phyloP scores from a whole-genome alignment of 2,113 vertebrate species.

The Gnathonemus echidnorhynchus region DNA sequence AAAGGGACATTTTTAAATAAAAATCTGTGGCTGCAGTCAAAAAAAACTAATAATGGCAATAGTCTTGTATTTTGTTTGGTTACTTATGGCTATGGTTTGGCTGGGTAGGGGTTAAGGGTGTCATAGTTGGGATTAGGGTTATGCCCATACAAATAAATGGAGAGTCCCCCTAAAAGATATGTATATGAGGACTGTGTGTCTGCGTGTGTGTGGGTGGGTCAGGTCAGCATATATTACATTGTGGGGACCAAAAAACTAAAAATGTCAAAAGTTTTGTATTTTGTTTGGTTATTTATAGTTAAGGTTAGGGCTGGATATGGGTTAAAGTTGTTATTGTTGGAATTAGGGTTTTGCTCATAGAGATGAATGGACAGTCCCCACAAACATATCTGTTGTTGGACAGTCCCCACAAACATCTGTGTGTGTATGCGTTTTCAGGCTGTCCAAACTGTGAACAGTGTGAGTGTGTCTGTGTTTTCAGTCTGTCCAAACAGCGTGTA shows the following conservation, averaged over 20 bases:
- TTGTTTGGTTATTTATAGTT: too few species aligned
- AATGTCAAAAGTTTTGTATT: neutral
- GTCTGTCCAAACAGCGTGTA: neutral
- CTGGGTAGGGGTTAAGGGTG: too few species aligned
- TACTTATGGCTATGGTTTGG: too few species aligned
- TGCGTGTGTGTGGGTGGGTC: too few species aligned
- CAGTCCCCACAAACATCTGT: neutral
- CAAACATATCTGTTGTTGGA: neutral
- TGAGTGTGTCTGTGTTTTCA: neutral
- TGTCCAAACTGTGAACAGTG: too few species aligned
- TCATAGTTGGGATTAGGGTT: too few species aligned
- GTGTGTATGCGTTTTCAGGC: neutral
- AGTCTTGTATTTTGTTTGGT: neutral
- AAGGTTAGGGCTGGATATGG: too few species aligned
- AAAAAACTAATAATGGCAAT: neutral
- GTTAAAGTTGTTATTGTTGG: too few species aligned
- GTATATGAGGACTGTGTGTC: too few species aligned
- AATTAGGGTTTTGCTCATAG: neutral
- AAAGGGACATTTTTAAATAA: neutral
- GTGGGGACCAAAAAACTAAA: neutral
- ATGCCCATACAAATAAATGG: neutral
- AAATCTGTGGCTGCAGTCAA: too few species aligned
- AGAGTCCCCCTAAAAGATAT: too few species aligned
- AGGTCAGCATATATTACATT: too few species aligned
- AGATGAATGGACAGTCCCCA: neutral